Percentiles rank a stretch among this genome's conserved stretches.
phyloP scores from a whole-genome alignment of 2,888 invertebrate genomes.

The Coelinius sp. region DNA sequence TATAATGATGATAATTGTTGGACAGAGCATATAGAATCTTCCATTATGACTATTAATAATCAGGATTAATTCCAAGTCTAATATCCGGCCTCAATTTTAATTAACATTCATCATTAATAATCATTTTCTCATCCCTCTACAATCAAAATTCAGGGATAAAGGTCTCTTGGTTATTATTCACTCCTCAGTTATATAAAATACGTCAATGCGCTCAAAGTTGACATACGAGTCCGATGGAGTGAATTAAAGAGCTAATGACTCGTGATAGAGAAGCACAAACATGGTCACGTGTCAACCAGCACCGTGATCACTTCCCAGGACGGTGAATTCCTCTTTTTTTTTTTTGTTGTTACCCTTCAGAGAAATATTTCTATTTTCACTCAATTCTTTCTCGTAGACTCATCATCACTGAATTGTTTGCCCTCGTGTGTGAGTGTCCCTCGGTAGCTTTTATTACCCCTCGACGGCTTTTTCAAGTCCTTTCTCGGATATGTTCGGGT shows the following conservation, averaged over 20 bases:
- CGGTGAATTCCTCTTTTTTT: background rate
- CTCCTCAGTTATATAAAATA: constrained; percentile 9
- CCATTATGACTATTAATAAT: constrained; percentile 33
- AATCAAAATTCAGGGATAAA: background rate
- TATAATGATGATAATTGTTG: background rate
- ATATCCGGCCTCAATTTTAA: constrained; percentile 34
- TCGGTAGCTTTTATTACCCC: background rate
- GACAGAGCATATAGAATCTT: background rate
- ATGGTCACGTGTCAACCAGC: constrained; percentile 56
- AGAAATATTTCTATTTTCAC: constrained; percentile 13
- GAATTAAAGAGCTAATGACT: constrained; percentile 59
- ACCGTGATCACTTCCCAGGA: constrained; percentile 35
- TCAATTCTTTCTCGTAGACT: constrained; percentile 2
- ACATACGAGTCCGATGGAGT: constrained; percentile 41
- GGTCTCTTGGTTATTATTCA: background rate
- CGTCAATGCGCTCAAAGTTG: background rate
- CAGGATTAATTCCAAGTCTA: constrained; percentile 26
- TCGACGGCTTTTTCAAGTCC: constrained; percentile 5
- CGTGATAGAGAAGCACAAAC: constrained; percentile 59
- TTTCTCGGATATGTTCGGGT: constrained; percentile 18
- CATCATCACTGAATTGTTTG: constrained; percentile 35
- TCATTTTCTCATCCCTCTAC: constrained; percentile 11
- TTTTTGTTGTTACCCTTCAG: background rate
- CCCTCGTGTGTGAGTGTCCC: constrained; percentile 21
- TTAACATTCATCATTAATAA: constrained; percentile 37